These are phyloP conservation scores for Heliconius congener DNA, from an alignment of 1,140 invertebrate genomes.

Conservation along the genomic window DNA sequence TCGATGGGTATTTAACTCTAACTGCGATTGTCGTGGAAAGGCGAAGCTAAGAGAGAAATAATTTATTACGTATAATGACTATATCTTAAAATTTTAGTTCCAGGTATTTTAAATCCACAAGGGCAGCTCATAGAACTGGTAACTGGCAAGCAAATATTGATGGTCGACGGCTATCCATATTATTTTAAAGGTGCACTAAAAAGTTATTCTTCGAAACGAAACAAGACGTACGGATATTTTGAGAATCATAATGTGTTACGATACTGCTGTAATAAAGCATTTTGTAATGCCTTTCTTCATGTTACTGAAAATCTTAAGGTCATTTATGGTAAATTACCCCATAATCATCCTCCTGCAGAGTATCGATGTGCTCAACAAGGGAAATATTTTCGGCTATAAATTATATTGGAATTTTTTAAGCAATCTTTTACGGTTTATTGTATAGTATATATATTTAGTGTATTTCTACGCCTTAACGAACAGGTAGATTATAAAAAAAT, in stretches of 20 bases:
- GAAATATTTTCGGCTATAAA: not conserved
- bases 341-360: not conserved
- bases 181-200: conserved; percentile 18
- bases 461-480: too few relatives aligned
- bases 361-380: not conserved
- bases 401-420: not conserved
- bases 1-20: too few relatives aligned
- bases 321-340: not conserved
- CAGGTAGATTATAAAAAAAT: too few relatives aligned
- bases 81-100: not conserved
- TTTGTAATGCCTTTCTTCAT: conserved; percentile 18
- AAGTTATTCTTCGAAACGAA: not conserved
- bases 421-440: too few relatives aligned
- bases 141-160: conserved; percentile 14
- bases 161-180: conserved; percentile 21
- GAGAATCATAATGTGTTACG: not conserved
- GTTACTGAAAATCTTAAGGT: not conserved
- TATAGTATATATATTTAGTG: too few relatives aligned
- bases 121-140: conserved; percentile 25
- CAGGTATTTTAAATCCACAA: not conserved
- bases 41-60: too few relatives aligned
- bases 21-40: too few relatives aligned
- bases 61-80: not conserved
- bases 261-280: conserved; percentile 22
- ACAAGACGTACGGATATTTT: not conserved